These are phyloP conservation scores for Otus sunia DNA, from an alignment of 2,113 vertebrate genomes.

Conservation along the genomic window DNA sequence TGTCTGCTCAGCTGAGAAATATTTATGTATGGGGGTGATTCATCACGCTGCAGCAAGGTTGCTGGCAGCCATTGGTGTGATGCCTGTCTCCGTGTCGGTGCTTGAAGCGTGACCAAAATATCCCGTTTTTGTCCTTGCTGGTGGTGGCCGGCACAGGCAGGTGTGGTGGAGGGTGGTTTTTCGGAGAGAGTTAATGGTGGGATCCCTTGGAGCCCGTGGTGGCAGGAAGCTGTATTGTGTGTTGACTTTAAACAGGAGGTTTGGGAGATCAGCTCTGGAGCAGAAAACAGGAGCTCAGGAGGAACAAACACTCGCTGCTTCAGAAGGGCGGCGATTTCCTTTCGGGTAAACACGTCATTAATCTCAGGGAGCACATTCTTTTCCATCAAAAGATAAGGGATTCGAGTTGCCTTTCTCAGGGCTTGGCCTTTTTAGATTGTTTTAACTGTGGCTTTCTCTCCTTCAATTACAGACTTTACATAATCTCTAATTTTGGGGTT, in stretches of 20 bases:
- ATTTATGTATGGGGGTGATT: not conserved
- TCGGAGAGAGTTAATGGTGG: not conserved
- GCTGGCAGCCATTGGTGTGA: not conserved
- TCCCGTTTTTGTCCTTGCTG: rapidly evolving
- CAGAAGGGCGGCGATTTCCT: constrained; percentile 94
- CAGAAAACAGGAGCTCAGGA: constrained; percentile 80
- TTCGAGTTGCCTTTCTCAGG: constrained; percentile 62
- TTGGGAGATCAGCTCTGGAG: constrained; percentile 65
- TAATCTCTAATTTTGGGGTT: constrained; percentile 55
- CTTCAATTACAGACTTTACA: constrained; percentile 5
- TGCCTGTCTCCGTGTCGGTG: not conserved
- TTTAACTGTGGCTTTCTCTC: constrained; percentile 39
- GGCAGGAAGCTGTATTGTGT: constrained; percentile 57
- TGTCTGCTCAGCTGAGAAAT: not conserved
- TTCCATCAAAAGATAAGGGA: constrained; percentile 89
- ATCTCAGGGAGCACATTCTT: constrained; percentile 90
- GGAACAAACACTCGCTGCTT: constrained; percentile 81
- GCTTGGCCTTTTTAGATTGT: constrained; percentile 57
- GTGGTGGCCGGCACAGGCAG: rapidly evolving
- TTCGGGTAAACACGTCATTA: constrained; percentile 95
- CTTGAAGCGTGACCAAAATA: rapidly evolving
- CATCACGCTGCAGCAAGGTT: not conserved
- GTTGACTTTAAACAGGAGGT: constrained; percentile 54
- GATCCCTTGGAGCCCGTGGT: not conserved
- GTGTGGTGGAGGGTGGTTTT: not conserved